These are phyloP conservation scores for Corythornis madagascariensis DNA, from an alignment of 2,113 vertebrate species.

Conservation along the genomic window DNA sequence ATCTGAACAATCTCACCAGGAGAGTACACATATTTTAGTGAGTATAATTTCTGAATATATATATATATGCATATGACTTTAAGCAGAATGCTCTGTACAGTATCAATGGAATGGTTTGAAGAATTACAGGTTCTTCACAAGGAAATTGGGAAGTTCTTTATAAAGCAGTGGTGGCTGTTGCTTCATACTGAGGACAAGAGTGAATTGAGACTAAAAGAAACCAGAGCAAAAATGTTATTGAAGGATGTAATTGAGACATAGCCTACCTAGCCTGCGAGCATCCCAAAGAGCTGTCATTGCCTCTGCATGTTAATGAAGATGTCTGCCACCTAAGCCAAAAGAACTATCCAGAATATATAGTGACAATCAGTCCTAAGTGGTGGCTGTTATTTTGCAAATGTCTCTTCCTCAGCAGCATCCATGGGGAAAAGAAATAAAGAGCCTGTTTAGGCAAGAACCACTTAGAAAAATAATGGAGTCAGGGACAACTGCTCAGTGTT, in stretches of 20 bases:
- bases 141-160: not conserved
- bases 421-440: not conserved
- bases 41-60: not conserved
- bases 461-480: not conserved
- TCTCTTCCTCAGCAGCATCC: not conserved
- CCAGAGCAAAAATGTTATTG: not conserved
- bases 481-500: not conserved
- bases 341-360: not conserved
- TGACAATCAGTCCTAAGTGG: not conserved
- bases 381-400: not conserved
- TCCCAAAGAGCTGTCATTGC: not conserved
- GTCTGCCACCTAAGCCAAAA: not conserved
- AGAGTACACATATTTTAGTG: not conserved
- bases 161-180: not conserved
- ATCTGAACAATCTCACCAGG: not conserved
- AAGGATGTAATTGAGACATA: not conserved
- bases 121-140: not conserved
- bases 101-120: not conserved
- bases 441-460: not conserved
- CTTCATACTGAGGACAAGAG: not conserved
- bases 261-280: not conserved
- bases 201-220: slow-evolving; percentile 2
- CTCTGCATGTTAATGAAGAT: not conserved
- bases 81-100: not conserved
- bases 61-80: not conserved